Conservation (phyloP, 2,888 invertebrate species). For the Allygus modestus region DNA sequence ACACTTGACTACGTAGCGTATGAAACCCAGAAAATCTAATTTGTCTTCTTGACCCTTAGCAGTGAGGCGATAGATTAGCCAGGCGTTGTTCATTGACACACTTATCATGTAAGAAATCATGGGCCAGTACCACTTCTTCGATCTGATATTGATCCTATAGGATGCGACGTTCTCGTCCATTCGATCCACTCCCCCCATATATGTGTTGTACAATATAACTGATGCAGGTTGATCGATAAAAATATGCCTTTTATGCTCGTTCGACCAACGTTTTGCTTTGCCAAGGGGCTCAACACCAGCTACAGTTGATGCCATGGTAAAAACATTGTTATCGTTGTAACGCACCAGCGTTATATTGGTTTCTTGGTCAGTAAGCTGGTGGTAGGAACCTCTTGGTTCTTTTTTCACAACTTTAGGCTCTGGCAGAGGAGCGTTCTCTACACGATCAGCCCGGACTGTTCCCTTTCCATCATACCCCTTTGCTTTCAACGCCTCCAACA, state of each 20-base stretch:
- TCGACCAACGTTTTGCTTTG: slow-evolving; percentile 47
- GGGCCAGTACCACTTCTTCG: slow-evolving; percentile 66
- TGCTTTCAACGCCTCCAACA: slow-evolving; percentile 41
- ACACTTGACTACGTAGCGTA: slow-evolving; percentile 44
- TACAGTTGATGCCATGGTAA: slow-evolving; percentile 52
- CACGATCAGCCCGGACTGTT: slow-evolving; percentile 36
- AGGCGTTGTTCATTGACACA: slow-evolving; percentile 41
- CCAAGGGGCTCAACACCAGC: slow-evolving; percentile 52
- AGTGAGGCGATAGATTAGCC: slow-evolving; percentile 44
- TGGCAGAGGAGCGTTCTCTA: slow-evolving; percentile 45
- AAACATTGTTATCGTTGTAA: slow-evolving; percentile 50
- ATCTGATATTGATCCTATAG: neutral
- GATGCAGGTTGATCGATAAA: neutral
- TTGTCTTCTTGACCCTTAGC: slow-evolving; percentile 41
- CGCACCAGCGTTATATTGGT: slow-evolving; percentile 40
- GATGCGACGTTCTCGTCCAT: slow-evolving; percentile 65
- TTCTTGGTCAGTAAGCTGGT: slow-evolving; percentile 53
- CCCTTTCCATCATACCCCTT: slow-evolving; percentile 45
- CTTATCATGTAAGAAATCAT: slow-evolving; percentile 45
- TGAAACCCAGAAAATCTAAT: slow-evolving; percentile 39
- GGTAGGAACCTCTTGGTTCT: slow-evolving; percentile 45
- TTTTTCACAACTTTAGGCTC: slow-evolving; percentile 43
- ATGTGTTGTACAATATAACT: neutral
- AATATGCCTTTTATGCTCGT: slow-evolving; percentile 23
- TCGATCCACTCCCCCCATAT: slow-evolving; percentile 23